Evolutionary conservation across 2,113 vertebrate species (phyloP).

Genomic region (Cyprinus carpio): DNA sequence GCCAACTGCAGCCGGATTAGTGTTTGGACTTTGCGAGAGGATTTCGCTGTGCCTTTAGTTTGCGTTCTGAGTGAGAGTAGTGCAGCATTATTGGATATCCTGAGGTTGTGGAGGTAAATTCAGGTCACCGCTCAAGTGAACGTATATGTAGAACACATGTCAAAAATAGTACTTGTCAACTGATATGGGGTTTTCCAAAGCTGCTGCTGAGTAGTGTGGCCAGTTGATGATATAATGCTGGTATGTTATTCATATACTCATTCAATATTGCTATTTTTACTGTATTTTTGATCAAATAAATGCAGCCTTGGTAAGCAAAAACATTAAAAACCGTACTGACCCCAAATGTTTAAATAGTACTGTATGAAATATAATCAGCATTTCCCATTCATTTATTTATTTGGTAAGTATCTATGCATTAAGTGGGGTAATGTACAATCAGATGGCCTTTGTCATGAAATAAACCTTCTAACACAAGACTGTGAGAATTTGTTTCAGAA

Average conservation of each 20-base stretch:
- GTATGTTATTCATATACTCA: neutral
- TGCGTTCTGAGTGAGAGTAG: neutral
- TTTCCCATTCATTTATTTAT: neutral
- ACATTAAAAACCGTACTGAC: neutral
- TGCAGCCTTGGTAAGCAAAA: neutral
- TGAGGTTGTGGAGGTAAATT: neutral
- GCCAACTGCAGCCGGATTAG: conserved; percentile 29
- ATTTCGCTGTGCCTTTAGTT: conserved; percentile 40
- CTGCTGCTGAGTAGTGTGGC: neutral
- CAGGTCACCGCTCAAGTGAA: neutral
- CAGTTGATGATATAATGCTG: neutral
- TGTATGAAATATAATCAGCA: neutral
- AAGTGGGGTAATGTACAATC: neutral
- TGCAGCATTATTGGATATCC: neutral
- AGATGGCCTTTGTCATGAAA: neutral
- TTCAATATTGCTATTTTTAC: neutral
- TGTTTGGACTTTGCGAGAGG: neutral
- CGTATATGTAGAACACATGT: neutral
- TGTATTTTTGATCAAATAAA: neutral
- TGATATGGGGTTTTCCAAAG: conserved; percentile 20
- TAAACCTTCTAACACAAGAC: too few relatives aligned
- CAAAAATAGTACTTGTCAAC: conserved; percentile 6
- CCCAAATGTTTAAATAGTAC: neutral
- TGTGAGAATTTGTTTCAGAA: neutral
- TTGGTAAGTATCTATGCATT: neutral